A percentile compares a stretch with the other conserved stretches of the same genome.
These are phyloP conservation scores for Sinotaia quadrata DNA, from an alignment of 2,888 invertebrate species.

Conservation along the genomic window DNA sequence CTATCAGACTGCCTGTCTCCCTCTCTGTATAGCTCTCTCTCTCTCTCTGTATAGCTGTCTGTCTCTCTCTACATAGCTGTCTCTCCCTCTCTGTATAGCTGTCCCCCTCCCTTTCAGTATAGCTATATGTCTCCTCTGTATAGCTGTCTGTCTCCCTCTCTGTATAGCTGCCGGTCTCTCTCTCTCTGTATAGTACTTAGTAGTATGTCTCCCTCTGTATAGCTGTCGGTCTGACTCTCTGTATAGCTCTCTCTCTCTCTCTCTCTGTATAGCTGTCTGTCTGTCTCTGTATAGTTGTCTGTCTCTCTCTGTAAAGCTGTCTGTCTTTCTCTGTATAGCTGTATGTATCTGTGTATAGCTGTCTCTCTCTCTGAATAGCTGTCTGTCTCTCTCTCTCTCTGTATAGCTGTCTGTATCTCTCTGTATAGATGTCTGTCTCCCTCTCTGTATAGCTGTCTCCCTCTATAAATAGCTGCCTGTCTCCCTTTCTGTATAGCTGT, in stretches of 20 bases:
- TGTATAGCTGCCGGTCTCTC: not conserved
- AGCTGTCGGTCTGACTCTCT: not conserved
- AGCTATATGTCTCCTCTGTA: conserved; percentile 10
- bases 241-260: too few relatives aligned
- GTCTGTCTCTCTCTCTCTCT: conserved; percentile 5
- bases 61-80: not conserved
- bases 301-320: not conserved
- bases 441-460: conserved; percentile 1
- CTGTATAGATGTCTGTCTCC: not conserved
- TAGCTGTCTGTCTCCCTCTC: not conserved
- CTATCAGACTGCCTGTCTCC: too few relatives aligned
- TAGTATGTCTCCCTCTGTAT: not conserved
- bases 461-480: not conserved
- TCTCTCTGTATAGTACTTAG: not conserved
- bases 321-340: not conserved
- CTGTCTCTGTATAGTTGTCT: not conserved
- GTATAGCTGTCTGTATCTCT: conserved; percentile 7
- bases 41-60: conserved; percentile 2
- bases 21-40: conserved; percentile 12
- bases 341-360: not conserved
- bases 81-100: not conserved
- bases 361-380: not conserved
- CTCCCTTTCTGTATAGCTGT: not conserved
- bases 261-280: too few relatives aligned
- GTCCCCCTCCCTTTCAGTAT: not conserved